phyloP scores from a whole-genome alignment of 2,797 vertebrate genomes.

The Vireo griseus region DNA sequence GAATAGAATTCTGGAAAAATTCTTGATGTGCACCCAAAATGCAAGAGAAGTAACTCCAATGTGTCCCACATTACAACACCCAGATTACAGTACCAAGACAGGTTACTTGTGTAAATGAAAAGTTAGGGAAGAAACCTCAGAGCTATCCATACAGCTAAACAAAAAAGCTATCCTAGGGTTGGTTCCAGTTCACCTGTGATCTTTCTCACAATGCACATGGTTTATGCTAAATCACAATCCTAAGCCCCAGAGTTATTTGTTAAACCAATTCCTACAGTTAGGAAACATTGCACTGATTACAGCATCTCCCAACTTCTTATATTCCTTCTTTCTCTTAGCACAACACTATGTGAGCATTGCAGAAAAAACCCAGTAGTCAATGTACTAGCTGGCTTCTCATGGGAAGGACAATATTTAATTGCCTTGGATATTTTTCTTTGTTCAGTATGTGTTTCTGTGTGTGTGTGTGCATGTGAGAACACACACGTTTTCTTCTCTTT shows the following conservation, averaged over 20 bases:
- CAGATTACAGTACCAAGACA: neutral
- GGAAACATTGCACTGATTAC: constrained; percentile 1
- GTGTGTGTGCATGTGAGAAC: neutral
- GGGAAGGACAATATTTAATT: constrained; percentile 56
- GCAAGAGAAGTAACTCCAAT: neutral
- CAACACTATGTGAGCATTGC: neutral
- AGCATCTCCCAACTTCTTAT: constrained; percentile 12
- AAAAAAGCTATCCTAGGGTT: constrained; percentile 1
- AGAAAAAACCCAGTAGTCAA: constrained; percentile 34
- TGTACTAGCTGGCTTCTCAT: constrained; percentile 64
- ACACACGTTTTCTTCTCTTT: neutral
- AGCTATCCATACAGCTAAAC: constrained; percentile 28
- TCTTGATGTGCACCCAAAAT: constrained; percentile 19
- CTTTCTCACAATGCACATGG: constrained; percentile 25
- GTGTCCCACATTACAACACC: neutral
- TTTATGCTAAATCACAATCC: neutral
- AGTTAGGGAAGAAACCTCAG: constrained; percentile 14
- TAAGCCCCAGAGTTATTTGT: neutral
- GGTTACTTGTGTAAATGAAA: constrained; percentile 3
- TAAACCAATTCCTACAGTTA: constrained; percentile 28
- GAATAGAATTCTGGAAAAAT: constrained; percentile 25
- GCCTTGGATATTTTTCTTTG: constrained; percentile 18
- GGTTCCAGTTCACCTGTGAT: constrained; percentile 11
- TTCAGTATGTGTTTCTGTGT: neutral
- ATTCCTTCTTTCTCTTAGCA: constrained; percentile 26